phyloP scores from a whole-genome alignment of 2,888 invertebrate genomes.

The Cancer borealis region DNA sequence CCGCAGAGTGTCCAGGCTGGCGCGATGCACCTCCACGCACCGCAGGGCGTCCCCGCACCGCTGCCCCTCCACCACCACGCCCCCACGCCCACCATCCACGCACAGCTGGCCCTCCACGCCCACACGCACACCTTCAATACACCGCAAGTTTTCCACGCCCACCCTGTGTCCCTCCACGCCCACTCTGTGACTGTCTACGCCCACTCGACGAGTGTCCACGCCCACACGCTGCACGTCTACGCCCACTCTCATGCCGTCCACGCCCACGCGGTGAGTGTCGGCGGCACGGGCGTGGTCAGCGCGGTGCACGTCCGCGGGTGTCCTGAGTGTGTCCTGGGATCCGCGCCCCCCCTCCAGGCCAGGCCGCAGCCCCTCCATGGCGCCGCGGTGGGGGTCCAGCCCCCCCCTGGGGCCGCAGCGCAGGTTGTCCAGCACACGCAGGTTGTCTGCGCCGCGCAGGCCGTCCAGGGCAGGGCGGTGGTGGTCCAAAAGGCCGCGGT shows the following conservation, averaged over 20 bases:
- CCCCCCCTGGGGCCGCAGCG: constrained; percentile 54
- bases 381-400: constrained; percentile 50
- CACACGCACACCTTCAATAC: constrained; percentile 55
- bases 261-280: no score
- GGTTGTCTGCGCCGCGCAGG: constrained; percentile 78
- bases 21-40: constrained; percentile 81
- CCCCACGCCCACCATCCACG: background rate
- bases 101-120: constrained; percentile 14
- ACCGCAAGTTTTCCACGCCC: background rate
- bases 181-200: background rate
- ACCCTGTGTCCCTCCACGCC: background rate
- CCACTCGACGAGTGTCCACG: background rate
- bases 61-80: background rate
- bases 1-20: constrained; percentile 79
- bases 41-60: background rate
- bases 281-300: background rate
- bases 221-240: no score
- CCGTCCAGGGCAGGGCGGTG: constrained; percentile 29
- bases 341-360: constrained; percentile 67
- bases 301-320: constrained; percentile 48
- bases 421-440: constrained; percentile 68
- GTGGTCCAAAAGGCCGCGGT: constrained; percentile 50
- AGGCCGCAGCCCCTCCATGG: background rate
- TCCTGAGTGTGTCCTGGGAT: constrained; percentile 76
- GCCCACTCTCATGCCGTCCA: no score